These are phyloP conservation scores for Neoaliturus tenellus DNA, from an alignment of 2,888 invertebrate species.

Conservation along the genomic window DNA sequence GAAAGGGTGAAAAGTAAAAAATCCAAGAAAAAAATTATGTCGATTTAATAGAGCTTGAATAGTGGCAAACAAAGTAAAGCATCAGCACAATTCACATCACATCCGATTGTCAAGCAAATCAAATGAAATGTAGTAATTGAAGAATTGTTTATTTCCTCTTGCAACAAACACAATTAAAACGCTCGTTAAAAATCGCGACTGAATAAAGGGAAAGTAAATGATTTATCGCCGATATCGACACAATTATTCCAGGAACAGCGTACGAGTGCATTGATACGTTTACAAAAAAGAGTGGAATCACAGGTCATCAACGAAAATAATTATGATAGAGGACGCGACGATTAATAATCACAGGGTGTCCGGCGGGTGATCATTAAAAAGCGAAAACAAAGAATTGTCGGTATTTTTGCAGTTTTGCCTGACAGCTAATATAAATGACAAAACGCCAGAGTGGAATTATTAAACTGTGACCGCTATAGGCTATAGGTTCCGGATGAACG, in stretches of 20 bases:
- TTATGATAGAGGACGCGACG: conserved; percentile 10
- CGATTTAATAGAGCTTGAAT: too few species aligned
- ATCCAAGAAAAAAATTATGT: too few species aligned
- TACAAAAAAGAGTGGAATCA: conserved; percentile 26
- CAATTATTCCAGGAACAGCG: conserved; percentile 1
- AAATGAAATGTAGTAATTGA: background rate
- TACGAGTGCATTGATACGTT: conserved; percentile 13
- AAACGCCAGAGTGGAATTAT: conserved; percentile 45
- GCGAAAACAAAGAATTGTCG: conserved; percentile 33
- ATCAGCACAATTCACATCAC: too few species aligned
- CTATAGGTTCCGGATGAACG: background rate
- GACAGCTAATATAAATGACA: conserved; percentile 43
- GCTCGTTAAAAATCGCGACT: background rate
- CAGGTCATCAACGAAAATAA: conserved; percentile 28
- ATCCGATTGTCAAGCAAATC: background rate
- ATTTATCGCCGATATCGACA: conserved; percentile 13
- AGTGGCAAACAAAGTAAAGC: too few species aligned
- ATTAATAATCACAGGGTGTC: conserved; percentile 28
- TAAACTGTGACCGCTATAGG: background rate
- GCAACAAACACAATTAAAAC: background rate
- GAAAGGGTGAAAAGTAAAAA: too few species aligned
- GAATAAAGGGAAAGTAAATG: conserved; percentile 9
- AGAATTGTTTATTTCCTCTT: background rate
- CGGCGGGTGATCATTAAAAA: conserved; percentile 16
- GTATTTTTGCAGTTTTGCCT: conserved; percentile 10